Evolutionary conservation across 2,888 invertebrate genomes (phyloP).

Genomic region (Ophion slaviceki): DNA sequence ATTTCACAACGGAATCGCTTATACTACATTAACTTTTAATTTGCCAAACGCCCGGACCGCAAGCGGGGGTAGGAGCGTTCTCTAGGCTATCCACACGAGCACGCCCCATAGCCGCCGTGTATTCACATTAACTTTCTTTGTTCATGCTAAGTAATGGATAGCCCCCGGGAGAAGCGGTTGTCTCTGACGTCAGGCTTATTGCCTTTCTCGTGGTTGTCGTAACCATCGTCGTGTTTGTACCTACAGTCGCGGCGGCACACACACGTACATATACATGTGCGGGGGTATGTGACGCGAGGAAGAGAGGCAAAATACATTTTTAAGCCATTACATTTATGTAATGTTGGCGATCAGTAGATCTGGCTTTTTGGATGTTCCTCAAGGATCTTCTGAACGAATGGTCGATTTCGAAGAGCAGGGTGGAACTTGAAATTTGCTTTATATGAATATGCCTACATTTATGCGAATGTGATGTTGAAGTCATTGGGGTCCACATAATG

Average conservation of each 20-base stretch:
- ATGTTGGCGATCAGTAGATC: too few species aligned
- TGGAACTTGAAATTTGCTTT: too few species aligned
- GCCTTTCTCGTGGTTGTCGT: conserved; percentile 58
- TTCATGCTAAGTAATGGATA: conserved; percentile 71
- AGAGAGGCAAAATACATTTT: too few species aligned
- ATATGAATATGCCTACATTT: too few species aligned
- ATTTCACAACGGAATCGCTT: conserved; percentile 73
- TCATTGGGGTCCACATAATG: too few species aligned
- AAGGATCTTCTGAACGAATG: too few species aligned
- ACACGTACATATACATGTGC: background rate
- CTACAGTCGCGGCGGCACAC: conserved; percentile 1
- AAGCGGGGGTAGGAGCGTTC: conserved; percentile 33
- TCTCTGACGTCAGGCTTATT: conserved; percentile 73
- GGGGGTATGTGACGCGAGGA: background rate
- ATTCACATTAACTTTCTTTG: conserved; percentile 72
- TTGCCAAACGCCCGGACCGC: conserved; percentile 68
- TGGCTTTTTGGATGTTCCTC: too few species aligned
- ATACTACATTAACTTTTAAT: conserved; percentile 74
- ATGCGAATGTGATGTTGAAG: too few species aligned
- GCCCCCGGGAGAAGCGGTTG: conserved; percentile 70
- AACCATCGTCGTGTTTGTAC: conserved; percentile 42
- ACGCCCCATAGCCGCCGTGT: conserved; percentile 55
- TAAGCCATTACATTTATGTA: too few species aligned
- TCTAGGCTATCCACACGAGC: conserved; percentile 25
- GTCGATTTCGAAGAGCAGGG: too few species aligned